Base-by-base conservation (phyloP, 1,140 invertebrate species). In the Microplitis demolitor region DNA sequence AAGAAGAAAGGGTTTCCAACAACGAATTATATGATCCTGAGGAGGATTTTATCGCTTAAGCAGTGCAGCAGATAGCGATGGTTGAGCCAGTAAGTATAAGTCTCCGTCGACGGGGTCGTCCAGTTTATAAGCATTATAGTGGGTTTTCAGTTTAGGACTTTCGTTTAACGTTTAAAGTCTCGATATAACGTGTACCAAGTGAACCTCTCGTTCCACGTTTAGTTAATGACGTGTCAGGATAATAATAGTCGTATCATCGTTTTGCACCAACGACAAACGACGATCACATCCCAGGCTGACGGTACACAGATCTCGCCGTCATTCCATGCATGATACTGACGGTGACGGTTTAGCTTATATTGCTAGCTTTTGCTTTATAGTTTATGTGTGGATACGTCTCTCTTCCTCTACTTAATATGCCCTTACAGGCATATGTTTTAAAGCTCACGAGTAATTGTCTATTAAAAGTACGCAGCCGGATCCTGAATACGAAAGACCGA, bases 211-310 rank as follows among this genome's bases (percentile, higher is more conserved):
- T 75, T 70, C 54, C 66, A 50, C 63, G 35, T 72, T 68, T 76
- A 81, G 81, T 87, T 87, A 87, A 87, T 83, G 84, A 86, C 83
- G 84, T 86, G 84, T 86, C 82, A 80, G 78, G 74, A 83, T 84
- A 77, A 80, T 85, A 85, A 85, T 82, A 74, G 81, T 60, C 72
- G 79, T 78, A 85, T 84, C 81, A 85, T 85, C 82, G 79, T 73
- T 78, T 71, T 75, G 78, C 69, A 77, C 76, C 79, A 74, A 63
- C 39, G 39, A 45, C 39, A 45, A 45, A 45, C 39, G 16, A 45
- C 39, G 16, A 61, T 53, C 24, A n/a, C 8, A 68, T 13, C 16
- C 8, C 11, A 13, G 16, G 13, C 4, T 63, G 24, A 24, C 24
- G 24, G 24, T 24, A 24, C 24, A 24, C 24, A 24, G 24, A 24